phyloP scores from a whole-genome alignment of 2,888 invertebrate species.

The Sipha maydis region DNA sequence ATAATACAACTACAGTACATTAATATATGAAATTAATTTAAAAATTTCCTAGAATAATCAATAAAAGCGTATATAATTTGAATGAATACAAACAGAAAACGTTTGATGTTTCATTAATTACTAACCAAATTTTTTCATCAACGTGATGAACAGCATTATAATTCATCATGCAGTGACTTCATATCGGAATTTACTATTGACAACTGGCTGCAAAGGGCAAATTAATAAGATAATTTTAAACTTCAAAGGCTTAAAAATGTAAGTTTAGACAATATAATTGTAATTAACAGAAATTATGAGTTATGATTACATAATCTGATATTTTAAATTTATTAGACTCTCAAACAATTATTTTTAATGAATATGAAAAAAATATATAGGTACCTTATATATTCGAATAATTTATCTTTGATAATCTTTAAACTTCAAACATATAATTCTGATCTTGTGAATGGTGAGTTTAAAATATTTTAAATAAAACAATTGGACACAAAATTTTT shows the following conservation, averaged over 20 bases:
- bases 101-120: slow-evolving; percentile 16
- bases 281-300: not conserved
- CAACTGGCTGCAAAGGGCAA: not conserved
- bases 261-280: slow-evolving; percentile 4
- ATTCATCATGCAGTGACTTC: slow-evolving; percentile 8
- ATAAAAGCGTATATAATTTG: not conserved
- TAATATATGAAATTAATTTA: not conserved
- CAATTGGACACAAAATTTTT: not conserved
- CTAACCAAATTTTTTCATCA: not conserved
- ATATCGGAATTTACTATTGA: not conserved
- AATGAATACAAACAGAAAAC: slow-evolving; percentile 17
- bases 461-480: slow-evolving; percentile 5
- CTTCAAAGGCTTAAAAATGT: not conserved
- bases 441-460: not conserved
- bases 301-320: not conserved
- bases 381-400: not conserved
- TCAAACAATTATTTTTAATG: slow-evolving; percentile 32
- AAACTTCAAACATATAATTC: not conserved
- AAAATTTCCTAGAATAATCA: not conserved
- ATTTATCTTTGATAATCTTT: slow-evolving; percentile 17
- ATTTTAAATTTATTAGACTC: slow-evolving; percentile 20
- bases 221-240: not conserved
- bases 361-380: not conserved
- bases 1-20: not conserved
- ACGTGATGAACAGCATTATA: not conserved